Evolutionary conservation across 2,113 vertebrate species (phyloP), one percentile per base, ranked within the genome.

Genomic region (Osmerus eperlanus): DNA sequence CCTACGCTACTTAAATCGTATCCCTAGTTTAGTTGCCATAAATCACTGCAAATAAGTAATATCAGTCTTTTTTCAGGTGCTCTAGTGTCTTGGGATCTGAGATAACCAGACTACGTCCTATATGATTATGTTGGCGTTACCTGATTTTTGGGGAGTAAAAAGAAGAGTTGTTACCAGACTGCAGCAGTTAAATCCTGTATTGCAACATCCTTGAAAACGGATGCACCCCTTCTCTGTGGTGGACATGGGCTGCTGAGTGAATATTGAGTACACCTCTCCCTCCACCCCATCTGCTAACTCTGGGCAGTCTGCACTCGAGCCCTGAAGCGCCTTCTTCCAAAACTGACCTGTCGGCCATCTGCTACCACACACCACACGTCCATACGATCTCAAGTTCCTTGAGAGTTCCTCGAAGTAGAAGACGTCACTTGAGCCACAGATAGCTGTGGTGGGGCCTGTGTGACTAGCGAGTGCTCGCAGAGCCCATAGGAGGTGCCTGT

Each of bases 251-350:
- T 67, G 52, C 73, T 75, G 71, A 78, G 87, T 89, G 89, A 88
- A 89, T 84, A 84, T 89, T 87, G 87, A 91, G 77, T 74, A 86
- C 79, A 81, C 72, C 79, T 84, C 32, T 6, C 7, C 32, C 32
- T 36, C 32, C 72, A 66, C 67, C 70, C 78, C 85, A 83, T 84
- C 79, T 84, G 81, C 65, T 79, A 78, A 73, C 74, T 77, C 79
- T 77, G 75, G 78, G 84, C 36, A 19, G 65, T 70, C 70, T 18
- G 59, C 62, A 61, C 71, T 65, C 61, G 73, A 74, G 19, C 68
- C 74, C 75, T 73, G 75, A 76, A 77, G 72, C 61, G 68, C 25
- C 36, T 66, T 65, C 74, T 36, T 66, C 67, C 70, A 78, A 78
- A 85, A 70, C 76, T 77, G 81, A 78, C 83, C 81, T 73, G 70